These are phyloP conservation scores for Rhynchonema sp. DNA, from an alignment of 2,888 invertebrate species.

Conservation along the genomic window DNA sequence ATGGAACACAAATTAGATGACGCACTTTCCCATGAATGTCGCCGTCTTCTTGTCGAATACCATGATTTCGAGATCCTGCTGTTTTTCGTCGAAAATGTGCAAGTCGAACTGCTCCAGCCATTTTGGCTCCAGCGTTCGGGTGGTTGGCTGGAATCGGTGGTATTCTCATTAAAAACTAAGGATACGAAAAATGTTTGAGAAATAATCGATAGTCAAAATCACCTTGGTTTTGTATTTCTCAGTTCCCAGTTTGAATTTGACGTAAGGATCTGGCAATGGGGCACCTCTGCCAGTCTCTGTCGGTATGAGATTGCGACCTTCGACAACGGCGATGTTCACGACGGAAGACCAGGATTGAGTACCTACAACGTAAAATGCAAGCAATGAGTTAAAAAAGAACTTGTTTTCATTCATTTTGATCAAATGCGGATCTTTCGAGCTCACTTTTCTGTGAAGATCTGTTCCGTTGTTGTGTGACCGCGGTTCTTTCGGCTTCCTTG, in stretches of 20 bases:
- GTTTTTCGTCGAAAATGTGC: slow-evolving; percentile 79
- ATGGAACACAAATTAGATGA: too few relatives aligned
- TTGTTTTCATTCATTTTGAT: too few relatives aligned
- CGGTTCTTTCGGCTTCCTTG: too few relatives aligned
- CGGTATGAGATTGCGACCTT: slow-evolving; percentile 63
- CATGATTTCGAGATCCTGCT: slow-evolving; percentile 70
- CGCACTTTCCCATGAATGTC: slow-evolving; percentile 60
- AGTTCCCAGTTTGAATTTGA: slow-evolving; percentile 85
- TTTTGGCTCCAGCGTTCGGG: slow-evolving; percentile 62
- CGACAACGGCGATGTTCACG: slow-evolving; percentile 86
- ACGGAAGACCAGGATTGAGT: slow-evolving; percentile 85
- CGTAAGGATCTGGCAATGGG: slow-evolving; percentile 45
- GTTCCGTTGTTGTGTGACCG: too few relatives aligned
- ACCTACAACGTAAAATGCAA: slow-evolving; percentile 2
- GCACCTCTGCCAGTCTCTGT: slow-evolving; percentile 45
- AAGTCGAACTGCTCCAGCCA: slow-evolving; percentile 96
- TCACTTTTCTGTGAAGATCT: too few relatives aligned
- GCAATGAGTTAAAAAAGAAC: too few relatives aligned
- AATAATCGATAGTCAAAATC: background rate
- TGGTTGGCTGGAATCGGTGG: slow-evolving; percentile 30
- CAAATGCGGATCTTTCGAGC: too few relatives aligned
- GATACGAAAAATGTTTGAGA: background rate
- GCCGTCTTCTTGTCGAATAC: slow-evolving; percentile 47
- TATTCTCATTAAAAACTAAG: background rate
- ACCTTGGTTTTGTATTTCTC: slow-evolving; percentile 90